Percentiles rank a stretch among this genome's conserved stretches.
Evolutionary conservation across 2,888 invertebrate species (phyloP).

Genomic region (Trissoscelio sp.): DNA sequence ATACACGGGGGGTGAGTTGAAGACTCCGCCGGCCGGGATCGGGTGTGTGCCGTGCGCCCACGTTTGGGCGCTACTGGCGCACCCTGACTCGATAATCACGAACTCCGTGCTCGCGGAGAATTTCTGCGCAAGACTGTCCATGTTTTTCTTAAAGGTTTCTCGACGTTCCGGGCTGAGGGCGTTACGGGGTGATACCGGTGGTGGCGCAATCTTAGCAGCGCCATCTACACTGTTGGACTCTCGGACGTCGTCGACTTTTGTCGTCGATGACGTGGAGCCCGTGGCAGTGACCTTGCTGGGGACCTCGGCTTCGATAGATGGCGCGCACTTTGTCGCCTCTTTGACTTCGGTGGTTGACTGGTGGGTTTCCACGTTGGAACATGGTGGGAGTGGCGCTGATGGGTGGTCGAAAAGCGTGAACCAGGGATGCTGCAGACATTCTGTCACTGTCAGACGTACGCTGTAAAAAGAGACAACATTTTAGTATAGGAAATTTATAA

Average conservation of each 20-base stretch:
- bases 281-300: neutral
- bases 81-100: slow-evolving; percentile 77
- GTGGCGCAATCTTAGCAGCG: slow-evolving; percentile 45
- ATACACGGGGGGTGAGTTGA: too few relatives aligned
- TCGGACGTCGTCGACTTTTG: slow-evolving; percentile 48
- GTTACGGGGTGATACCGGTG: slow-evolving; percentile 61
- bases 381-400: slow-evolving; percentile 64
- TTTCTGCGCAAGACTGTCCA: slow-evolving; percentile 83
- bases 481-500: neutral
- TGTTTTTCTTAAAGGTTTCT: slow-evolving; percentile 83
- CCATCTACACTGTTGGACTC: slow-evolving; percentile 57
- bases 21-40: slow-evolving; percentile 82
- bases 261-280: slow-evolving; percentile 46
- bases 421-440: slow-evolving; percentile 96
- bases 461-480: slow-evolving; percentile 84
- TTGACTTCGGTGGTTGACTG: slow-evolving; percentile 26
- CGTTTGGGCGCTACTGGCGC: slow-evolving; percentile 69
- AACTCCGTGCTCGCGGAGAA: slow-evolving; percentile 80
- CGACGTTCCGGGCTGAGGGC: slow-evolving; percentile 82
- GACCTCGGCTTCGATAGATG: slow-evolving; percentile 28
- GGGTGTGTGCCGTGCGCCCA: slow-evolving; percentile 82
- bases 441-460: slow-evolving; percentile 93
- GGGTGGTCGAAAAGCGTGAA: slow-evolving; percentile 83
- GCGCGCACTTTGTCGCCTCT: slow-evolving; percentile 25
- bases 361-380: slow-evolving; percentile 27